Evolutionary conservation across 2,888 invertebrate species (phyloP).

Genomic region (Minunthozetes semirufus): DNA sequence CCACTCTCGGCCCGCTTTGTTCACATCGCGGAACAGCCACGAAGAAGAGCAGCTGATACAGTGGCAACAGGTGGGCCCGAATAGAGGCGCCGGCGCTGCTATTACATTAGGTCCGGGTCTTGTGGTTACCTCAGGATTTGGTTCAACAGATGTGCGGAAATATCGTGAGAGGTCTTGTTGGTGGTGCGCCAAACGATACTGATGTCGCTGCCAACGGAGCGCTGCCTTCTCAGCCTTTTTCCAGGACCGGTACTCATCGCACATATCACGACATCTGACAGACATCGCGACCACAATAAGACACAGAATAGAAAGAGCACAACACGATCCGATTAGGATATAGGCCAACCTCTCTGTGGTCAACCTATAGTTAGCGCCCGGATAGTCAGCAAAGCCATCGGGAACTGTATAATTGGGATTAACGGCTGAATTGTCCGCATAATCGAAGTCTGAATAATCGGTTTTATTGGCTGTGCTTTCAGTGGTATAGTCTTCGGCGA

Average conservation of each 20-base stretch:
- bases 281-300: slow-evolving; percentile 39
- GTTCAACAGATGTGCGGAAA: slow-evolving; percentile 28
- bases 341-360: slow-evolving; percentile 39
- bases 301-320: slow-evolving; percentile 38
- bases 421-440: slow-evolving; percentile 1
- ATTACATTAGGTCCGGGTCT: neutral
- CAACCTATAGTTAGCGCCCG: slow-evolving; percentile 29
- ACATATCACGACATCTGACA: slow-evolving; percentile 39
- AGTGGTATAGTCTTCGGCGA: neutral
- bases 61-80: slow-evolving; percentile 32
- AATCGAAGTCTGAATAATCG: neutral
- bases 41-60: slow-evolving; percentile 36
- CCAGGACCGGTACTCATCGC: slow-evolving; percentile 38
- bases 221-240: slow-evolving; percentile 39
- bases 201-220: slow-evolving; percentile 35
- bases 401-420: slow-evolving; percentile 17
- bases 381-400: slow-evolving; percentile 15
- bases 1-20: slow-evolving; percentile 31
- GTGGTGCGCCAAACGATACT: slow-evolving; percentile 23
- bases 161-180: slow-evolving; percentile 31
- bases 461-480: neutral
- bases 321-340: slow-evolving; percentile 38
- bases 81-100: slow-evolving; percentile 10
- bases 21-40: slow-evolving; percentile 32
- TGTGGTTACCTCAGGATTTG: neutral